Evolutionary conservation across 2,797 vertebrate genomes (phyloP).

Genomic region (Pangasius mekongensis): DNA sequence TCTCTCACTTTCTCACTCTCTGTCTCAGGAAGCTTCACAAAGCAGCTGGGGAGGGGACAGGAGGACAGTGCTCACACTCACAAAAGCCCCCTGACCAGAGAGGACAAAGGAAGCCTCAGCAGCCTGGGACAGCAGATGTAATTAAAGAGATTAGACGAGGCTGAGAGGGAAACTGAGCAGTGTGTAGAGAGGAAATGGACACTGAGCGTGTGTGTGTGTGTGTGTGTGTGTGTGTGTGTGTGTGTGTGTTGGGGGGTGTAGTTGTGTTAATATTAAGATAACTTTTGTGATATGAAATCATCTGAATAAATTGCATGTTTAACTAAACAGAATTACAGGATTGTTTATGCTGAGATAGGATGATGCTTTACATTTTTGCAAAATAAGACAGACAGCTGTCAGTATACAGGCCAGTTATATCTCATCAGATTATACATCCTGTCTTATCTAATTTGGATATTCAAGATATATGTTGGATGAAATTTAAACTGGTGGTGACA

Average conservation of each 20-base stretch:
- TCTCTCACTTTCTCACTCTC: neutral
- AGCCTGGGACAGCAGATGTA: slow-evolving; percentile 75
- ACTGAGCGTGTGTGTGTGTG: slow-evolving; percentile 18
- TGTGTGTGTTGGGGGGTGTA: neutral
- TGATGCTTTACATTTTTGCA: neutral
- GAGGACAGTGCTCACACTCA: slow-evolving; percentile 43
- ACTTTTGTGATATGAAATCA: neutral
- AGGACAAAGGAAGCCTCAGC: slow-evolving; percentile 75
- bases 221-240: slow-evolving; percentile 16
- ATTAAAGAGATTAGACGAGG: slow-evolving; percentile 78
- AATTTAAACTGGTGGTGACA: neutral
- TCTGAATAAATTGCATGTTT: neutral
- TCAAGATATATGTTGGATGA: neutral
- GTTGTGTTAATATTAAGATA: slow-evolving; percentile 4
- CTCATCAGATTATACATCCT: neutral
- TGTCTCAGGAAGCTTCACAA: slow-evolving; percentile 62
- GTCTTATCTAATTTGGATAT: neutral
- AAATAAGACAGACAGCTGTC: neutral
- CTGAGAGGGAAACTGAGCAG: slow-evolving; percentile 52
- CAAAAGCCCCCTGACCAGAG: slow-evolving; percentile 69
- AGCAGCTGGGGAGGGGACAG: slow-evolving; percentile 46
- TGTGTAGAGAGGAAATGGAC: slow-evolving; percentile 42
- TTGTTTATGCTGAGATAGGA: neutral
- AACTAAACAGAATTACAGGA: neutral
- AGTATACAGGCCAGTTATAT: neutral